Evolutionary conservation across 1,140 invertebrate species (phyloP).

Genomic region (Asbolus verrucosus): DNA sequence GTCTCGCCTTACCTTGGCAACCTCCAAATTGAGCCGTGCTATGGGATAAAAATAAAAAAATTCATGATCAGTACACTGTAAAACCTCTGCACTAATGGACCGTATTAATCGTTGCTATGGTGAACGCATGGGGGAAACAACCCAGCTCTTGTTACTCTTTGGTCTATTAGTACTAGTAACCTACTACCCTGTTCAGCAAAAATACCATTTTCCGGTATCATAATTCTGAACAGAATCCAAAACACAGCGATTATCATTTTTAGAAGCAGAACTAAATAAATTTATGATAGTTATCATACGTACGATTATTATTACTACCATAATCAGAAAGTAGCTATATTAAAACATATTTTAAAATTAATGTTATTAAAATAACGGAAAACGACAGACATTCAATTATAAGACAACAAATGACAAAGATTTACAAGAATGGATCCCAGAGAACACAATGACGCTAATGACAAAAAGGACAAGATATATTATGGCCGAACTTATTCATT

Average conservation of each 20-base stretch:
- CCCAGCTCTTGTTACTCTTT: slow-evolving; percentile 12
- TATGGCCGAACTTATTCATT: slow-evolving; percentile 14
- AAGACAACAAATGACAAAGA: slow-evolving; percentile 12
- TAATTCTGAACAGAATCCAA: too few species aligned
- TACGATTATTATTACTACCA: too few species aligned
- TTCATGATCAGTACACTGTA: slow-evolving; percentile 16
- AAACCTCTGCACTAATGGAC: slow-evolving; percentile 28
- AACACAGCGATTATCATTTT: too few species aligned
- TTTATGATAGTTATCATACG: too few species aligned
- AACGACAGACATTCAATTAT: slow-evolving; percentile 20
- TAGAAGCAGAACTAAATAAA: too few species aligned
- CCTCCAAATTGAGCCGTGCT: background rate
- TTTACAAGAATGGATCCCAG: too few species aligned
- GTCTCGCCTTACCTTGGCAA: slow-evolving; percentile 13
- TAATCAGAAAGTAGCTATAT: too few species aligned
- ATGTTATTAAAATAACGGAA: slow-evolving; percentile 27
- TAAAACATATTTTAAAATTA: too few species aligned
- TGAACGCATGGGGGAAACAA: slow-evolving; percentile 17
- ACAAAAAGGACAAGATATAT: slow-evolving; percentile 14
- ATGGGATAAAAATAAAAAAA: slow-evolving; percentile 20
- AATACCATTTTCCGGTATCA: too few species aligned
- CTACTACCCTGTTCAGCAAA: too few species aligned
- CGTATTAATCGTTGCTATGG: slow-evolving; percentile 17
- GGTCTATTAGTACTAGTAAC: too few species aligned
- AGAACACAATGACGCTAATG: slow-evolving; percentile 28